phyloP scores from a whole-genome alignment of 2,797 vertebrate genomes.

The Botia kubotai region DNA sequence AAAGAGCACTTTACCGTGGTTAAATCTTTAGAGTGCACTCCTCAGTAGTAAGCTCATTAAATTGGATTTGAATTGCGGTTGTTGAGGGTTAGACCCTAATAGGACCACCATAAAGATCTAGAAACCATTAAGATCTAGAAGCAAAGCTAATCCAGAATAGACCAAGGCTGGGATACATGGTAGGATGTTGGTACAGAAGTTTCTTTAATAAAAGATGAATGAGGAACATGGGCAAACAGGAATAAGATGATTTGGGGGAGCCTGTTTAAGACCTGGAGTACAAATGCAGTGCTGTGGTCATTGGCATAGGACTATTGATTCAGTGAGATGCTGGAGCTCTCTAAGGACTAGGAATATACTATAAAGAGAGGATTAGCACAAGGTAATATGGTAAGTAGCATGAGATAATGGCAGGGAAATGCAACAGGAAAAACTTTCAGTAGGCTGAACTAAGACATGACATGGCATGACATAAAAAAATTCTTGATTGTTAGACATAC shows the following conservation, averaged over 20 bases:
- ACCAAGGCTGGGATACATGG: not conserved
- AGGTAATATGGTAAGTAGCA: not conserved
- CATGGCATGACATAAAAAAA: too few relatives aligned
- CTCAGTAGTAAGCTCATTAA: not conserved
- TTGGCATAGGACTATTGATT: not conserved
- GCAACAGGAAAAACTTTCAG: not conserved
- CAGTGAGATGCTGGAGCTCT: not conserved
- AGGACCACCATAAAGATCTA: not conserved
- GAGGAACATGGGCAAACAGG: not conserved
- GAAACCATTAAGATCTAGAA: not conserved
- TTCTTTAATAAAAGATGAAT: constrained; percentile 6
- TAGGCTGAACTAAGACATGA: not conserved
- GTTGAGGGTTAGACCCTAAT: not conserved
- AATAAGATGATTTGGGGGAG: not conserved
- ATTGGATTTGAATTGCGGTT: not conserved
- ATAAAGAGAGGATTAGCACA: not conserved
- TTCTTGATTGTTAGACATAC: too few relatives aligned
- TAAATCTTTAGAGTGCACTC: not conserved
- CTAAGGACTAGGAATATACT: not conserved
- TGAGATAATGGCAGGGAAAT: not conserved
- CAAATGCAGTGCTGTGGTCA: not conserved
- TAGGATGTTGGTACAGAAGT: not conserved
- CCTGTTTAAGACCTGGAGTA: not conserved
- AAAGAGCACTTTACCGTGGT: constrained; percentile 24
- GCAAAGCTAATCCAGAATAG: not conserved